Conservation (phyloP, 2,797 vertebrate species). For the Aplochiton taeniatus region DNA sequence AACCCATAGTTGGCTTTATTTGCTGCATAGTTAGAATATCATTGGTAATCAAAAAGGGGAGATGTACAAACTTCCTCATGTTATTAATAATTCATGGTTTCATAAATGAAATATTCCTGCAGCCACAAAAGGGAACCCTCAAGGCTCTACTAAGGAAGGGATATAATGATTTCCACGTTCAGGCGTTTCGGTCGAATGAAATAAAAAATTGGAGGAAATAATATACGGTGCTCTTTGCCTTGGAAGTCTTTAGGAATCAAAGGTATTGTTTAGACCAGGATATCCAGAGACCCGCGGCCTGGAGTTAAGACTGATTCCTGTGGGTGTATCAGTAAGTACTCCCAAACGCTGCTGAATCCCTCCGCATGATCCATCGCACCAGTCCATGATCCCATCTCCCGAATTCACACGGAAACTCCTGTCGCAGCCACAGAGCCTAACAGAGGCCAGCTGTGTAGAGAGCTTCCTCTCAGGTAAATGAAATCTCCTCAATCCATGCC, state of each 20-base stretch:
- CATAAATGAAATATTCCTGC: constrained; percentile 52
- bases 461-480: constrained; percentile 37
- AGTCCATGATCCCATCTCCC: constrained; percentile 53
- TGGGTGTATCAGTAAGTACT: constrained; percentile 54
- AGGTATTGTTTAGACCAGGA: constrained; percentile 28
- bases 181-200: constrained; percentile 29
- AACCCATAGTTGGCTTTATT: constrained; percentile 20
- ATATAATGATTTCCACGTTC: constrained; percentile 36
- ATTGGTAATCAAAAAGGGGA: constrained; percentile 54
- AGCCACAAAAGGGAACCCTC: constrained; percentile 40
- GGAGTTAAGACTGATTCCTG: constrained; percentile 53
- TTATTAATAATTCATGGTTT: constrained; percentile 63
- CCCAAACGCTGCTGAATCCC: constrained; percentile 48
- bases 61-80: constrained; percentile 12
- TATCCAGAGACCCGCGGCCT: constrained; percentile 57
- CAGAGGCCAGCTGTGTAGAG: constrained; percentile 50
- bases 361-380: constrained; percentile 38
- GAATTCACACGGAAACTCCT: constrained; percentile 42
- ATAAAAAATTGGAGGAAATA: constrained; percentile 40
- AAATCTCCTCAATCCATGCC: constrained; percentile 46
- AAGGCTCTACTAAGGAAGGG: constrained; percentile 32
- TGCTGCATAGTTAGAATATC: constrained; percentile 39
- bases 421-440: constrained; percentile 34
- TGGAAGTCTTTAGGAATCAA: constrained; percentile 41
- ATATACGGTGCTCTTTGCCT: constrained; percentile 33